Evolutionary conservation across 2,113 vertebrate species (phyloP), one percentile per base, ranked within the genome.

Genomic region (Irena cyanogastra): DNA sequence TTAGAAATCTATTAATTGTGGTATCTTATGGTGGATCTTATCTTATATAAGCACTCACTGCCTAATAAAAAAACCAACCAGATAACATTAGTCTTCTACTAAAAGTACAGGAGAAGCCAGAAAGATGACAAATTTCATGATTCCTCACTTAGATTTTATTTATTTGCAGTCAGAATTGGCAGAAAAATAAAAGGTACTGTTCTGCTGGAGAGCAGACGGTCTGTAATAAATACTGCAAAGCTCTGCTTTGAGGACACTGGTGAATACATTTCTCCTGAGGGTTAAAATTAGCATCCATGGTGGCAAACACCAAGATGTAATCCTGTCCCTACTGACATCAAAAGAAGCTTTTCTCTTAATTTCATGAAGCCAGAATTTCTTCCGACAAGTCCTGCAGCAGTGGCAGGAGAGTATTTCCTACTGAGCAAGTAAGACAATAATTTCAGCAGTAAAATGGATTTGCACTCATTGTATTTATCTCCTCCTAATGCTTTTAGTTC

Each of bases 371-470:
- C 13, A 92, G 52, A 83, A 86, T 93, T 83, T 91, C 42, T 80
- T 70, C 30, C 64, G 44, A 68, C 1, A 11, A 59, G 63, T 59
- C 52, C 87, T 65, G 45, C 42, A 87, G 56, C 68, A 68, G 76
- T 69, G 41, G 42, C 49, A 83, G 57, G 41, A 87, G 30, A 84
- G 16, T 83, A 66, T 87, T 94, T 96, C 74, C 53, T 49, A 45
- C 68, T 50, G 64, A 87, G n/a, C 10, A 50, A 42, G 42, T 87
- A 80, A 90, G 72, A 68, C 65, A 87, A 85, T 72, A 71, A 94
- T 65, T 89, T 87, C 50, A 92, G n/a, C 49, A 35, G 50, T 68
- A 89, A 93, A 96, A 92, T 89, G 78, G 72, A 88, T 90, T 94
- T 92, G 39, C 35, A 74, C 37, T 45, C 68, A 61, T 77, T 89